Conservation (phyloP, 1,140 invertebrate genomes). For the Ephestia elutella region DNA sequence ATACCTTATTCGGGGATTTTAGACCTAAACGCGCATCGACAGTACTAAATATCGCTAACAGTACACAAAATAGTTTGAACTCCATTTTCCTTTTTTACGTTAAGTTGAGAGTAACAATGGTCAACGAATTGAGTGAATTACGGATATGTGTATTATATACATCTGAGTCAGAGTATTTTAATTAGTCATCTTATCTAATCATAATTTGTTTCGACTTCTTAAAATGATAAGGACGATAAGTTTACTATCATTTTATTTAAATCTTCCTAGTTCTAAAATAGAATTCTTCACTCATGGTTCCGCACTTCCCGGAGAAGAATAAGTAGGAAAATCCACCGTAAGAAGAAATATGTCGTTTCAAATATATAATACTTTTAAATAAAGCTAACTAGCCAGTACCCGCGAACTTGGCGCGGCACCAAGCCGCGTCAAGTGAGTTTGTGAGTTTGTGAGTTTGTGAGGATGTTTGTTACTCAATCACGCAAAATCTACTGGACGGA, state of each 20-base stretch:
- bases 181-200: background rate
- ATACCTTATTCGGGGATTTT: slow-evolving; percentile 12
- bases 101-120: background rate
- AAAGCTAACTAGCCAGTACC: no score
- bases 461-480: no score
- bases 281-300: background rate
- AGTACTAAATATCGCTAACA: background rate
- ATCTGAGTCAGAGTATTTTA: background rate
- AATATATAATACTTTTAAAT: no score
- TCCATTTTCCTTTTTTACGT: background rate
- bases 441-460: no score
- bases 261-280: background rate
- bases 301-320: no score
- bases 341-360: no score
- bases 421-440: no score
- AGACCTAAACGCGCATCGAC: background rate
- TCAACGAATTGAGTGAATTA: background rate
- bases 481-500: no score
- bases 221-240: background rate
- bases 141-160: background rate
- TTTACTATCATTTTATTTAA: background rate
- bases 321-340: no score
- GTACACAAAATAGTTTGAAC: background rate
- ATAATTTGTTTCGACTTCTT: background rate
- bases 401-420: no score